These are phyloP conservation scores for Melanotaenia trifasciata DNA, from an alignment of 2,797 vertebrate species.

Conservation along the genomic window DNA sequence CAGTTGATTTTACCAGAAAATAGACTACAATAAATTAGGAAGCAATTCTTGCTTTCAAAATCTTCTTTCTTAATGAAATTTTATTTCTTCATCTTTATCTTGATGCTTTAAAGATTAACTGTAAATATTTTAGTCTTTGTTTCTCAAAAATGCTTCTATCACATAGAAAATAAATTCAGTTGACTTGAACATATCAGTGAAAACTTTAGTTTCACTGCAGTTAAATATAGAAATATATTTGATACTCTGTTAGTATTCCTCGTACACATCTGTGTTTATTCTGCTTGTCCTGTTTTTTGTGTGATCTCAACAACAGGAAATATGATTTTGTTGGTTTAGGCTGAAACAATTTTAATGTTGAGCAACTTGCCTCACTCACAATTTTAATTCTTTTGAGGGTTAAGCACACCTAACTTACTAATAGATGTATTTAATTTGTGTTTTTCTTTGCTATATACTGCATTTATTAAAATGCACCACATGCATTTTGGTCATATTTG, in stretches of 20 bases:
- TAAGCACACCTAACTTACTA: neutral
- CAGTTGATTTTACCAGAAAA: neutral
- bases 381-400: neutral
- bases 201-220: neutral
- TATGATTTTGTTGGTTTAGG: neutral
- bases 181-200: neutral
- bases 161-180: neutral
- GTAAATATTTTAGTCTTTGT: too few species aligned
- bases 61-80: neutral
- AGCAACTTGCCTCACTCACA: neutral
- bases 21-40: neutral
- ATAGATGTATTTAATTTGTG: neutral
- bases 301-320: constrained; percentile 1
- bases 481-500: neutral
- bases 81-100: neutral
- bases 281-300: neutral
- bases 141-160: too few species aligned
- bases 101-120: neutral
- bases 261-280: neutral
- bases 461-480: neutral
- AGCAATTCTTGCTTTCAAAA: neutral
- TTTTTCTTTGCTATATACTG: neutral
- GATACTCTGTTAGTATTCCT: neutral
- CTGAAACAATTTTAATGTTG: neutral
- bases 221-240: neutral